Evolutionary conservation across 2,797 vertebrate genomes (phyloP), one percentile per base, ranked within the genome.

Genomic region (Danionella dracula): DNA sequence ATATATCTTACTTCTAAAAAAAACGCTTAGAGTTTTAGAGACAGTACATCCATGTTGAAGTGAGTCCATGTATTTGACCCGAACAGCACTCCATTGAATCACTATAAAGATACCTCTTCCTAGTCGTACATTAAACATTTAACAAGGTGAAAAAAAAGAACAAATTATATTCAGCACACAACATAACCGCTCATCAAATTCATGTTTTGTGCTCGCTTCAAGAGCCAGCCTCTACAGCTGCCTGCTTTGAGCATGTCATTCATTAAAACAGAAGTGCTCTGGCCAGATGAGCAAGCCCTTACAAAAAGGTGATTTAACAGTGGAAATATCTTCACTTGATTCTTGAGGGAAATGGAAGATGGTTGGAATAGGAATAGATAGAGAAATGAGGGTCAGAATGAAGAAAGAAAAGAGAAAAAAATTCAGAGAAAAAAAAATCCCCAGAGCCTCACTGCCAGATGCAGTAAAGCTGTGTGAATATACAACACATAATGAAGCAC

Each of bases 131-230:
- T 57, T 66, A 57, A 66, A 66, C 32, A 66, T 48, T 20, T 20
- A 40, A n/a, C 15, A 19, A n/a, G n/a, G 4, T 12, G 7, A 4
- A 34, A 15, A n/a, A 64, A 44, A 2, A 9, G 9, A 12, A 7
- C 11, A 44, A 37, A 35, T 44, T 7, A 65, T 4, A 65, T 45
- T 57, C 34, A 56, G 41, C 48, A 42, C 63, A 48, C 42, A 56
- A 40, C 41, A 55, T 48, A 48, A 66, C 53, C 13, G 48, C 56
- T 68, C 48, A 61, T 67, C 56, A 62, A 65, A 70, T 38, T 51
- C 40, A 35, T 45, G 58, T 69, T 62, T 46, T 60, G 29, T 54
- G 23, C 35, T 45, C 31, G 17, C 29, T 62, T 63, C 42, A 56
- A 63, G 41, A 48, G 50, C 38, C 7, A 6, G 16, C 31, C 13